Base-by-base conservation (phyloP, 1,140 invertebrate genomes). In the Formica exsecta region DNA sequence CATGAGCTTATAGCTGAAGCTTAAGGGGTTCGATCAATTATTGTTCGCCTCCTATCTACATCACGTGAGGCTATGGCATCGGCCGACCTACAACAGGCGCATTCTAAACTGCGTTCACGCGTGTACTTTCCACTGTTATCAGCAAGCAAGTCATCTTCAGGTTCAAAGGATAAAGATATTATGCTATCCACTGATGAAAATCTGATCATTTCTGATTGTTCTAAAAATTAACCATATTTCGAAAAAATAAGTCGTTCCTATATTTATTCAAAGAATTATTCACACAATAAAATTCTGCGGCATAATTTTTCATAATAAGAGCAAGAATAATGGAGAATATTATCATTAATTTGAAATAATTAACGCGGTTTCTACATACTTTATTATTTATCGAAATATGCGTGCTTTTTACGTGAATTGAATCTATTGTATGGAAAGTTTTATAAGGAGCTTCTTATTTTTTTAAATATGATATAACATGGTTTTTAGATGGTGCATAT, bases 21-120 rank as follows among this genome's bases (percentile, higher is more conserved):
- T 92, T 90, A 91, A 89, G 76, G 90, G 90, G 79, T 88, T 87
- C 91, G 90, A 92, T 92, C 91, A 92, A 92, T 92, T 92, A 92
- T 92, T 91, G 90, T 91, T 91, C 90, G 88, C 88, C 85, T 87
- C 86, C 90, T 92, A 92, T 92, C 91, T 92, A 90, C 91, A 90
- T 92, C 91, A 92, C 73, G 90, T 88, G 85, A 88, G 79, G 54
- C 80, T 62, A 57, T 62, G 91, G 86, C 85, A 75, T 81, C 80
- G 71, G 36, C 44, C 65, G 48, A 77, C 51, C 32, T 65, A 86
- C 76, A 91, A 90, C 89, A 79, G 48, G 13, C 54, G 38, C 44
- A 51, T 36, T 65, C 71, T 44, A 71, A 86, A 73, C 22, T 81
- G 51, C 75, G 65, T 80, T 65, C 65, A 57, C 62, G 44, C 61